These are phyloP conservation scores for Drosophila malerkotliana DNA, from an alignment of 1,140 invertebrate genomes.

Conservation along the genomic window DNA sequence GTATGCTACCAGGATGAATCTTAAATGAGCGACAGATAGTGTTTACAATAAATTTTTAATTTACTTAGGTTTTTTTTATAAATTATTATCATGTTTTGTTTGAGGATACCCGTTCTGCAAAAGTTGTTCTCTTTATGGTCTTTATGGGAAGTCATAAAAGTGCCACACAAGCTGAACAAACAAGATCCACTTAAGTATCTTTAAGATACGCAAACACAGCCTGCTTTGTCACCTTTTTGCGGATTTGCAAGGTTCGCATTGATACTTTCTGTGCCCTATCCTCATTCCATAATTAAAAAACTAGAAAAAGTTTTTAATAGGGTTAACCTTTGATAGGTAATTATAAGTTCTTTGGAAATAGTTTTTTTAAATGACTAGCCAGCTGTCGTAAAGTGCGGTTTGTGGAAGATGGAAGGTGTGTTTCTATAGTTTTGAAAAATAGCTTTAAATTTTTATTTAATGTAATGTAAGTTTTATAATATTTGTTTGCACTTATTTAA, in stretches of 20 bases:
- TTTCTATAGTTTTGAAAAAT: neutral
- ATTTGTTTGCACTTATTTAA: too few relatives aligned
- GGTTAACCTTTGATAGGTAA: slow-evolving; percentile 15
- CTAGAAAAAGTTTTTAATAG: slow-evolving; percentile 8
- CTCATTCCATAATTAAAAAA: neutral
- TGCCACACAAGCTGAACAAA: slow-evolving; percentile 27
- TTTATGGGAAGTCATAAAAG: slow-evolving; percentile 22
- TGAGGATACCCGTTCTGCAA: neutral
- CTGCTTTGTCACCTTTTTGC: neutral
- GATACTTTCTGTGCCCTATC: neutral
- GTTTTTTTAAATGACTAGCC: slow-evolving; percentile 5
- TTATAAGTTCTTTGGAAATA: slow-evolving; percentile 30
- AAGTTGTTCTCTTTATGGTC: neutral
- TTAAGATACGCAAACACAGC: neutral
- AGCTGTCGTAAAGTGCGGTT: slow-evolving; percentile 22
- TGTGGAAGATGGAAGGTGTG: neutral
- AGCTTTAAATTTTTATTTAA: neutral
- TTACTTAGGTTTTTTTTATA: slow-evolving; percentile 1
- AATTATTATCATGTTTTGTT: slow-evolving; percentile 1
- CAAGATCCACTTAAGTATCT: slow-evolving; percentile 14
- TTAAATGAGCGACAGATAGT: neutral
- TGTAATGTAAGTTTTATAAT: neutral
- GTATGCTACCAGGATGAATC: slow-evolving; percentile 22
- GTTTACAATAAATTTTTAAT: slow-evolving; percentile 10
- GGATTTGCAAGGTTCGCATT: slow-evolving; percentile 1